Evolutionary conservation across 2,888 invertebrate genomes (phyloP), one percentile per base, ranked within the genome.

Genomic region (Synanthedon andrenaeformis): DNA sequence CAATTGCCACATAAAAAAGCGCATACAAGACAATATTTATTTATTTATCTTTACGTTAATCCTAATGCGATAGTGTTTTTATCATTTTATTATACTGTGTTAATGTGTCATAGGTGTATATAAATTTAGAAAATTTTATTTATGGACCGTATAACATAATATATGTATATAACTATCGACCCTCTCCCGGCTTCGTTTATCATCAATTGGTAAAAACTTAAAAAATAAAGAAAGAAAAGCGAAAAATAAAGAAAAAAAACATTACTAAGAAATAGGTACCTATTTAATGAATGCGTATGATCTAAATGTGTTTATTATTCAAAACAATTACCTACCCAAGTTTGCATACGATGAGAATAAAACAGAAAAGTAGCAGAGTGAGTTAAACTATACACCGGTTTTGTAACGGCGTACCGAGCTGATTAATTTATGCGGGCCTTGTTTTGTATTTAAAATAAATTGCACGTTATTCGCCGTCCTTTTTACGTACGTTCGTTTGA

Each of bases 401-500:
- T 10, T 35, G 35, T 35, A 35, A 35, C 10, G 35, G 10, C 35
- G 35, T 35, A 35, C 35, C 35, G 14, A 45, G 45, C 45, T 45
- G 14, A 45, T 45, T 13, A 45, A 45, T 35, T n/a, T 13, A 45
- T 45, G 45, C 45, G 45, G 45, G n/a, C 14, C 35, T 35, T 35
- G 35, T 45, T 45, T 45, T 14, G 45, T 19, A 49, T 49, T 49
- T 49, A 49, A 49, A 23, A 49, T 17, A 49, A 49, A 49, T 45
- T 45, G 12, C 45, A 23, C 49, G 17, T 49, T 12, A 23, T 49
- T 49, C 17, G 6, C 12, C 17, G 48, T 49, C 14, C 45, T 45
- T 14, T 45, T 45, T 49, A 49, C 49, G 58, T 62, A 57, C 62
- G 62, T 65, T 62, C 62, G 63, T 65, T 67, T 63, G 62, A 67